Evolutionary conservation across 2,888 invertebrate genomes (phyloP), one percentile per base, ranked within the genome.

Genomic region (Tetramorium bicarinatum): DNA sequence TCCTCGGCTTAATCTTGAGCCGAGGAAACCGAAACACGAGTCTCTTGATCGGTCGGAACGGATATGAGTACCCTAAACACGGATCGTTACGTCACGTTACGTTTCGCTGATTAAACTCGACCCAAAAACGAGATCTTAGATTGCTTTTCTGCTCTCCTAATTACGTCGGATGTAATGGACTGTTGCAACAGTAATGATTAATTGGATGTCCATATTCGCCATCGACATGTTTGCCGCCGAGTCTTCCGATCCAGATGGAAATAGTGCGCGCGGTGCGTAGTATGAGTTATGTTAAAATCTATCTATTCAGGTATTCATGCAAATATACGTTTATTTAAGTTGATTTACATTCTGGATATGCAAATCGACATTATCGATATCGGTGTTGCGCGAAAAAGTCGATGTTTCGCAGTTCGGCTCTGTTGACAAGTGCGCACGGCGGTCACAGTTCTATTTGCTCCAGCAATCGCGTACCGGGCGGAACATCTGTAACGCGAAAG

Each of bases 221-320:
- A 38, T 44, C 41, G n/a, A 9, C 21, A 56, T 44, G 18, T 21
- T 75, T 44, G 61, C 25, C 38, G 25, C 15, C 49, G 34, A 38
- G 44, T 18, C 9, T 61, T 74, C 29, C 38, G 34, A 74, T 29
- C 21, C 8, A 18, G 13, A 82, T 21, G 77, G 74, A 67, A 83
- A 79, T 81, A 41, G 44, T 62, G 49, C 49, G 49, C 49, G 18
- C 44, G 29, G 4, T 34, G 29, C 64, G 15, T 11, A 18, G 7
- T 6, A 34, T 47, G 59, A 54, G 56, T 69, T 59, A 64, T 41
- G 34, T 69, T 71, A 49, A 79, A 64, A 77, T 49, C 49, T 82
- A 77, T 49, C 49, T 82, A 75, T 61, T 74, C 76, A 56, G 80
- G 29, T 64, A 83, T 82, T 83, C 74, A 71, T 66, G 61, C 66